These are phyloP conservation scores for Crotalus viridis DNA, from an alignment of 2,113 vertebrate species.

Conservation along the genomic window DNA sequence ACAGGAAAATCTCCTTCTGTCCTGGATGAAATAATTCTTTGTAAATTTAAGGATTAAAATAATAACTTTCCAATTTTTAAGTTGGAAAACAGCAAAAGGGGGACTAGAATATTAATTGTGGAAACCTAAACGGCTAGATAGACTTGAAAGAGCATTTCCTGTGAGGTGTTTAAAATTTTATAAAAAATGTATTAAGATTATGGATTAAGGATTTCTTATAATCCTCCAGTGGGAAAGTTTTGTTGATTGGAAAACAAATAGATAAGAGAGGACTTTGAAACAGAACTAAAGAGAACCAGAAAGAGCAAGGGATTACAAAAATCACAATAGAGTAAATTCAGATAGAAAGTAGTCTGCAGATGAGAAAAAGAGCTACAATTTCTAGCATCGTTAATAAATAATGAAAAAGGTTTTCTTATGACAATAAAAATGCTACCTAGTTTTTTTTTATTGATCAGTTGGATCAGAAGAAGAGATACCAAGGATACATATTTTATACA, in stretches of 20 bases:
- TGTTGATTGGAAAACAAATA: no score
- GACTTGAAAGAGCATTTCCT: no score
- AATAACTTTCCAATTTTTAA: neutral
- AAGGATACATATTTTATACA: neutral
- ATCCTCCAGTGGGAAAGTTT: no score
- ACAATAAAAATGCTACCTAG: neutral
- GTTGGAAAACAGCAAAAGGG: neutral
- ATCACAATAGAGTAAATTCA: neutral
- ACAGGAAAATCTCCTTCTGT: neutral
- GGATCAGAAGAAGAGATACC: neutral
- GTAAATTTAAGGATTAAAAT: neutral
- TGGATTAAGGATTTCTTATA: no score
- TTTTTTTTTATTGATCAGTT: neutral
- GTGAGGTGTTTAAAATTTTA: no score
- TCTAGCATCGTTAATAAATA: neutral
- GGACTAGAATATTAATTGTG: neutral
- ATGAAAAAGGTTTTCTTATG: neutral
- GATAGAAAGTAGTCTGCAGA: neutral
- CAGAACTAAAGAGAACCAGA: no score
- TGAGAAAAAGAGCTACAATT: neutral
- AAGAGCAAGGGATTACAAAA: neutral
- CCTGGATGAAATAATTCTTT: neutral
- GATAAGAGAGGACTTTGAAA: no score
- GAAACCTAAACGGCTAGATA: neutral
- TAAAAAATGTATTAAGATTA: no score